Evolutionary conservation across 2,113 vertebrate genomes (phyloP).

Genomic region (Perca fluviatilis): DNA sequence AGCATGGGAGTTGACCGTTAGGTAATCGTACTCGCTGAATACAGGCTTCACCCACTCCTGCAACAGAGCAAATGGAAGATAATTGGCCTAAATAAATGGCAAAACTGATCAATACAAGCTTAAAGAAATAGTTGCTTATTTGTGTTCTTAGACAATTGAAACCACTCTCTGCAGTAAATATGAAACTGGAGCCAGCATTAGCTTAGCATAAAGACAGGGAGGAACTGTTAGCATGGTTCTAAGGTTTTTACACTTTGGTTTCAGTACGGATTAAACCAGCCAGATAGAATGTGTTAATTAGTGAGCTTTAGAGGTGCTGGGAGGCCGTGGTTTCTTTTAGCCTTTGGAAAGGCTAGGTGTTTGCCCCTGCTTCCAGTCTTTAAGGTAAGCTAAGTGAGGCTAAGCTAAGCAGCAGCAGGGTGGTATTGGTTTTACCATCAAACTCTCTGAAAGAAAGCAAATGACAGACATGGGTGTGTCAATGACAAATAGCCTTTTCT

Average conservation of each 20-base stretch:
- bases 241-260: background rate
- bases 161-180: background rate
- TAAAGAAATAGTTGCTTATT: background rate
- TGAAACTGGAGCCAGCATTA: background rate
- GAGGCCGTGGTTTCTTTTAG: no score
- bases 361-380: background rate
- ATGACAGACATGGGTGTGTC: background rate
- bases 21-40: conserved; percentile 77
- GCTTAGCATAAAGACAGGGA: background rate
- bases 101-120: no score
- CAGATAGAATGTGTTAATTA: background rate
- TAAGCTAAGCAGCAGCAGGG: background rate
- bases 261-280: background rate
- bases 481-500: background rate
- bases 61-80: conserved; percentile 4
- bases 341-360: background rate
- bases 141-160: background rate
- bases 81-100: background rate
- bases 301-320: background rate
- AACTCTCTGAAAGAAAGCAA: background rate
- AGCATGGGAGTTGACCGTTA: conserved; percentile 49
- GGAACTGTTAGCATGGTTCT: background rate
- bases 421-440: background rate
- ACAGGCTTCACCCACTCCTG: conserved; percentile 85
- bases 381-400: background rate